Conservation (phyloP, 2,113 vertebrate species). For the Hyperopisus bebe region DNA sequence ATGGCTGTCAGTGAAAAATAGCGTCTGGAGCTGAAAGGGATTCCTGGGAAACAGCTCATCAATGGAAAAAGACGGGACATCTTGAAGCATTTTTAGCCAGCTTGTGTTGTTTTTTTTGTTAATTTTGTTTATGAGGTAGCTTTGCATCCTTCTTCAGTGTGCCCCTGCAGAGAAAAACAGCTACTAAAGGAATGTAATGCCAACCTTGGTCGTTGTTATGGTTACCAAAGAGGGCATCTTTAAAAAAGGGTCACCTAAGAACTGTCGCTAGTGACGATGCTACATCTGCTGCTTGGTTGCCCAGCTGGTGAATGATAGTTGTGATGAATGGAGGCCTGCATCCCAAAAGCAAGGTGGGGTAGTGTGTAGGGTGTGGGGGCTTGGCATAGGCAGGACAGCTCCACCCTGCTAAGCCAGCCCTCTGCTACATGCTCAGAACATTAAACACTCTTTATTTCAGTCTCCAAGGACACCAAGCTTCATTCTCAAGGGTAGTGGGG, state of each 20-base stretch:
- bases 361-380: neutral
- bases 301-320: neutral
- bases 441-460: neutral
- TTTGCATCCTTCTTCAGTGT: neutral
- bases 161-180: neutral
- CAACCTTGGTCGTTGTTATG: neutral
- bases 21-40: constrained; percentile 42
- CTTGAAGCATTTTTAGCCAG: neutral
- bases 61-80: neutral
- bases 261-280: neutral
- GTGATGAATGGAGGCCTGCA: neutral
- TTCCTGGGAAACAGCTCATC: constrained; percentile 29
- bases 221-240: neutral
- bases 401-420: neutral
- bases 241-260: neutral
- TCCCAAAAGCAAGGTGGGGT: neutral
- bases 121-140: neutral
- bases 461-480: neutral
- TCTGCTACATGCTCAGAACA: neutral
- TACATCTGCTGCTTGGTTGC: neutral
- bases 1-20: constrained; percentile 37
- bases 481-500: neutral
- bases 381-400: neutral
- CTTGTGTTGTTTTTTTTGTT: neutral
- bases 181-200: neutral